Base-by-base conservation (phyloP, 1,140 invertebrate species). In the Latrodectus geometricus region DNA sequence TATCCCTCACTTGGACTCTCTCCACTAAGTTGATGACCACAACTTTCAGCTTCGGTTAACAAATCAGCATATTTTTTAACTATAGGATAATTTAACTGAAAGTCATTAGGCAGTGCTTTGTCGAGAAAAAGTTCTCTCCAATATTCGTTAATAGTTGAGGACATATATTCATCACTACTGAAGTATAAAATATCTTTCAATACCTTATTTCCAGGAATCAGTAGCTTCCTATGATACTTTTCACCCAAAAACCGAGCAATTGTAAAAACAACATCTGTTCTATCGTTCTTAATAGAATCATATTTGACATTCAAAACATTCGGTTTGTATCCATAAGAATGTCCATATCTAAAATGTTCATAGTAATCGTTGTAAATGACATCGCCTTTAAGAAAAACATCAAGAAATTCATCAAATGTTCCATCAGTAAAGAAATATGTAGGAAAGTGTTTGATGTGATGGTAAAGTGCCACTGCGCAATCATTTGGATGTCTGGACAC, bases 131-230 rank as follows among this genome's bases (percentile, higher is more conserved):
- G 12, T 75, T 52, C 54, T 20, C n/a, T 20, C 52, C 68, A 82
- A 49, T 56, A 72, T 35, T 48, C 79, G 2, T 82, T 56, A 14
- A 70, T 50, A 0, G 90, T 89, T 88, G 93, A 93, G 17, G 90
- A 89, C 93, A 93, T 93, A 20, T 88, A 90, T 11, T 93, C 92
- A n/a, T 93, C 92, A n/a, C 89, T 90, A 70, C 92, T 92, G 84
- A 92, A 91, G 7, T 90, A 81, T 9, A 90, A 89, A 14, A 92
- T 90, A 52, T 84, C 84, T 9, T 89, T 86, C 8, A 86, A 15
- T 14, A 91, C 87, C 12, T 90, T 77, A n/a, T 90, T 89, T 8
- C 90, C 88, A 12, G 35, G 8, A 15, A 87, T 88, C 15, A 78
- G 2, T 15, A 92, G 72, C 9, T 11, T 68, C 20, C 89, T 23